Conservation (phyloP, 2,113 vertebrate species). For the Ursus arctos region DNA sequence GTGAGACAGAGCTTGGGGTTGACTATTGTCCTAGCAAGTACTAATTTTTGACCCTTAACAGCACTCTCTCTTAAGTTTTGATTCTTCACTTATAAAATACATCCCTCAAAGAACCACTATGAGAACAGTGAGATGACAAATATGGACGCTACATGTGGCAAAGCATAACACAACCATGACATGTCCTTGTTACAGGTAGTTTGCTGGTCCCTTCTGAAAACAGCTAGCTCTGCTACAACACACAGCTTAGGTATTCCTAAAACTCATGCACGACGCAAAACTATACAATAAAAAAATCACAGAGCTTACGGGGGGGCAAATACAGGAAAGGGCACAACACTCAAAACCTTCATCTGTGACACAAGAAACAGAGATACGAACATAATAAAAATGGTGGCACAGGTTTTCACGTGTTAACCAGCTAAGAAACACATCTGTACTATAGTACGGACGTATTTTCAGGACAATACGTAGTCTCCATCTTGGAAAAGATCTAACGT, state of each 20-base stretch:
- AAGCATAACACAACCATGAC: background rate
- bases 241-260: background rate
- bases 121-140: background rate
- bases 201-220: background rate
- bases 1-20: background rate
- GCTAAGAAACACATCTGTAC: background rate
- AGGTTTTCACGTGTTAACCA: background rate
- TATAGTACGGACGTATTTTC: background rate
- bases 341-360: background rate
- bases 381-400: background rate
- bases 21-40: background rate
- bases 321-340: background rate
- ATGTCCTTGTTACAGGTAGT: background rate
- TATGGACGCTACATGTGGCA: background rate
- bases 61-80: background rate
- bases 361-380: background rate
- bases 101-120: background rate
- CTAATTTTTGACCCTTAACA: background rate
- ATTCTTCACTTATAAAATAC: background rate
- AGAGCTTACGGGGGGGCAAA: background rate
- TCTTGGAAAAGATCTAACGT: background rate
- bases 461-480: background rate
- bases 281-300: background rate
- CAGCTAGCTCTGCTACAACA: background rate
- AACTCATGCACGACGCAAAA: background rate